These are phyloP conservation scores for Syngnathus rostellatus DNA, from an alignment of 2,797 vertebrate species.

Conservation along the genomic window DNA sequence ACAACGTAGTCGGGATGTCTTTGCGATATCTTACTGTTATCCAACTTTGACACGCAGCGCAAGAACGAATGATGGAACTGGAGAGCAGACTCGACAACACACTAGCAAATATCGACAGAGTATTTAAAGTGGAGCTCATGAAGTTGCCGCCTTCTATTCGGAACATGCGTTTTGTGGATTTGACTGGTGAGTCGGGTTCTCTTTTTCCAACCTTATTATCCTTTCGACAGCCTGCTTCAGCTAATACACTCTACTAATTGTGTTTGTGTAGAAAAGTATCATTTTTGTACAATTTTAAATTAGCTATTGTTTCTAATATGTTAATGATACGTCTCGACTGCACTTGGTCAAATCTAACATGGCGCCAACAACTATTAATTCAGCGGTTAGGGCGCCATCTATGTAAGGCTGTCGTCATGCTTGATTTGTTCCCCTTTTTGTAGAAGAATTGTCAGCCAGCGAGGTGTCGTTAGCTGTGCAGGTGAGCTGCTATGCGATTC, in stretches of 20 bases:
- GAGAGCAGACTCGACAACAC: constrained; percentile 63
- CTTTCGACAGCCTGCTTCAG: too few species aligned
- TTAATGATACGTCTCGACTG: too few species aligned
- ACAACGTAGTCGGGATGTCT: fast-evolving
- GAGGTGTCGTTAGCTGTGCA: constrained; percentile 58
- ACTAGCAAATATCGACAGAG: constrained; percentile 63
- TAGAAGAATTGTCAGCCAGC: constrained; percentile 44
- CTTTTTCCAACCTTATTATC: not conserved
- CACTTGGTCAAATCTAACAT: too few species aligned
- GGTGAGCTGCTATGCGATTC: constrained; percentile 34
- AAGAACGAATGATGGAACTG: constrained; percentile 64
- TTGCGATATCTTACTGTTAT: not conserved
- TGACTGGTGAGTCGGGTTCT: constrained; percentile 38
- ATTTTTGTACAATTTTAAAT: too few species aligned
- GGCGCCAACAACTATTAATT: too few species aligned
- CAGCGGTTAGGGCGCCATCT: too few species aligned
- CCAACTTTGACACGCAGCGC: constrained; percentile 48
- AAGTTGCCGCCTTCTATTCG: constrained; percentile 66
- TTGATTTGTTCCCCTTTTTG: constrained; percentile 15
- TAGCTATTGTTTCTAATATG: too few species aligned
- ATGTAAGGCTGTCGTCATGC: not conserved
- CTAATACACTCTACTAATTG: too few species aligned
- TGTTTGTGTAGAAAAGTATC: too few species aligned
- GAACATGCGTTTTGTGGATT: constrained; percentile 59
- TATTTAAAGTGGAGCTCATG: constrained; percentile 70